Evolutionary conservation across 2,113 vertebrate genomes (phyloP).

Genomic region (Neodontobutis hainanensis): DNA sequence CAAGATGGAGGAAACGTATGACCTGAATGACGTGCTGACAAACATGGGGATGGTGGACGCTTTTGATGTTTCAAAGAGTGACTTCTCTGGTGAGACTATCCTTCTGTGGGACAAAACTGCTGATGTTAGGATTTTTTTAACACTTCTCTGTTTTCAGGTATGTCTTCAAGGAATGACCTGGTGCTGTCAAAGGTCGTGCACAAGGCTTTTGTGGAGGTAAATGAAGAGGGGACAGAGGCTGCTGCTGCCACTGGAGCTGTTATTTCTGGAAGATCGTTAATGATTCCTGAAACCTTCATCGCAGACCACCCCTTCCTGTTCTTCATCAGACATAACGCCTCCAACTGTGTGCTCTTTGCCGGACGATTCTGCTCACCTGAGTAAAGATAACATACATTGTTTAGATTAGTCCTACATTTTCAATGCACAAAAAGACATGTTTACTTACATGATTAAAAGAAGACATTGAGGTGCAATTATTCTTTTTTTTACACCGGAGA

Average conservation of each 20-base stretch:
- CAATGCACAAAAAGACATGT: neutral
- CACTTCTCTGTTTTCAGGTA: conserved; percentile 59
- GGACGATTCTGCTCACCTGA: conserved; percentile 80
- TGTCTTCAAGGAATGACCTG: conserved; percentile 74
- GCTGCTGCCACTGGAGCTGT: conserved; percentile 73
- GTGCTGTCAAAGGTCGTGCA: conserved; percentile 82
- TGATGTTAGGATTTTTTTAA: neutral
- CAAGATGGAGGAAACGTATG: conserved; percentile 78
- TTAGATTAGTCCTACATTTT: neutral
- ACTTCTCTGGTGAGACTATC: conserved; percentile 73
- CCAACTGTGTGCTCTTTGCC: conserved; percentile 78
- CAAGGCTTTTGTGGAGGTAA: conserved; percentile 84
- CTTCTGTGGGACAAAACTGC: neutral
- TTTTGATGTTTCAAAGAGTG: conserved; percentile 65
- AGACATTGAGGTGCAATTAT: too few species aligned
- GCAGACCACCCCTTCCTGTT: conserved; percentile 89
- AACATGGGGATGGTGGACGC: conserved; percentile 81
- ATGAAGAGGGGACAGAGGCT: conserved; percentile 85
- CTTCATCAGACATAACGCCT: conserved; percentile 81
- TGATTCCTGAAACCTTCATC: conserved; percentile 65
- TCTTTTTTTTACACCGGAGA: too few species aligned
- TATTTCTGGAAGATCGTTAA: conserved; percentile 41
- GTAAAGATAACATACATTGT: neutral
- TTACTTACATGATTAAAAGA: too few species aligned
- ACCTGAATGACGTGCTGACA: conserved; percentile 70